Evolutionary conservation across 2,888 invertebrate genomes (phyloP), one percentile per base, ranked within the genome.

Genomic region (Adelognathus sp.): DNA sequence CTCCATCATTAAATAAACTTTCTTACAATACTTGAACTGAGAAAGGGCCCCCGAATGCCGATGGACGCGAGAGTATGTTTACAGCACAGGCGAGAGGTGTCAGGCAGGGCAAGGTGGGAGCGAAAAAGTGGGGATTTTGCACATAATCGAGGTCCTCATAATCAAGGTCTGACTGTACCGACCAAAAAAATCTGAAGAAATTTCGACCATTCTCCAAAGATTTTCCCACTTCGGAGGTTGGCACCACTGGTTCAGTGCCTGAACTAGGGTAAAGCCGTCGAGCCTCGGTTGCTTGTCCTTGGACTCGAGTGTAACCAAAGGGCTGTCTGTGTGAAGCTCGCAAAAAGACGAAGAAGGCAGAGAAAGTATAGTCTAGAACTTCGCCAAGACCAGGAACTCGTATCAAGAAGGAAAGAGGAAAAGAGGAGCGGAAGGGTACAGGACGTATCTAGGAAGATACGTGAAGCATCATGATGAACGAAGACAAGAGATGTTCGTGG

Each of bases 291-390:
- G 24, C 70, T 81, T 75, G 84, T 83, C 88, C 88, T 88, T 88
- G 86, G 86, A 84, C 86, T 88, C 88, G n/a, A n/a, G 87, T 86
- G 87, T 87, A 87, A 88, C 84, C 82, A 83, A 81, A 82, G 84
- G 81, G 85, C 66, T 69, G 54, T 72, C 61, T 67, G 74, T 67
- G 80, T 74, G 69, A 79, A 77, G 75, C 80, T 78, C 54, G 73
- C 72, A 78, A 67, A 84, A 64, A 80, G 79, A 79, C 75, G 74
- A 75, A 84, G 83, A 80, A 60, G 77, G 41, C 18, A 31, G 16
- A 41, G 11, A n/a, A 14, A 31, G 27, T 9, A 14, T 16, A 16
- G 18, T 11, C 9, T 27, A 24, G 27, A 9, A 24, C 44, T 2
- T 9, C 21, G 29, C 61, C 29, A 63, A 14, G 14, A 18, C 64